These are phyloP conservation scores for Poecilobothrus nobilitatus DNA, from an alignment of 2,888 invertebrate species.

Conservation along the genomic window DNA sequence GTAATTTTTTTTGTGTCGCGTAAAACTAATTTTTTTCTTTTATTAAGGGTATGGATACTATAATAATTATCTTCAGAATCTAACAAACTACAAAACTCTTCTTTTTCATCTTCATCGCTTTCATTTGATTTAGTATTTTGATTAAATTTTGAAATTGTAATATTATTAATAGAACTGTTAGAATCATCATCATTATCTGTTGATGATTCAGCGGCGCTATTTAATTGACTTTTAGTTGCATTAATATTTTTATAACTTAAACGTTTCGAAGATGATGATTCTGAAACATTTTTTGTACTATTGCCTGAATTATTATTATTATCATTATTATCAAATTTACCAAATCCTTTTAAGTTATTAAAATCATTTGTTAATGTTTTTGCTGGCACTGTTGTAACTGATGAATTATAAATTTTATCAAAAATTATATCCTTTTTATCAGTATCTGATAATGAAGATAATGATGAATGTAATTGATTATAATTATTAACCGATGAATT, in stretches of 20 bases:
- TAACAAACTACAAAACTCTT: no score
- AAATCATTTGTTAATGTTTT: not conserved
- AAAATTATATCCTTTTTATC: constrained; percentile 13
- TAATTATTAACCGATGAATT: not conserved
- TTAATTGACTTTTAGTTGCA: not conserved
- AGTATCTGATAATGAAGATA: constrained; percentile 10
- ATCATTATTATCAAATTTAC: not conserved
- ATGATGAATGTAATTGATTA: not conserved
- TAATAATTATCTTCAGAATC: no score
- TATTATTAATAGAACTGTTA: no score
- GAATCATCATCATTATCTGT: no score
- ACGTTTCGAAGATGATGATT: not conserved
- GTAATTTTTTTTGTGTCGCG: no score
- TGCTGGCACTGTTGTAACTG: not conserved
- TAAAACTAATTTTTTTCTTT: no score
- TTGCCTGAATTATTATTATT: not conserved
- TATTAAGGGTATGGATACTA: no score
- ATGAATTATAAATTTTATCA: not conserved
- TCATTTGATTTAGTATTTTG: no score
- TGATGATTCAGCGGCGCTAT: no score
- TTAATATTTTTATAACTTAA: not conserved
- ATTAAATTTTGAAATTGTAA: no score
- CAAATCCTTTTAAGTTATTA: not conserved
- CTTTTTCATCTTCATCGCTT: no score
- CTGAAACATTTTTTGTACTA: not conserved